Evolutionary conservation across 2,113 vertebrate species (phyloP), one percentile per base, ranked within the genome.

Genomic region (Cinclus mexicanus): DNA sequence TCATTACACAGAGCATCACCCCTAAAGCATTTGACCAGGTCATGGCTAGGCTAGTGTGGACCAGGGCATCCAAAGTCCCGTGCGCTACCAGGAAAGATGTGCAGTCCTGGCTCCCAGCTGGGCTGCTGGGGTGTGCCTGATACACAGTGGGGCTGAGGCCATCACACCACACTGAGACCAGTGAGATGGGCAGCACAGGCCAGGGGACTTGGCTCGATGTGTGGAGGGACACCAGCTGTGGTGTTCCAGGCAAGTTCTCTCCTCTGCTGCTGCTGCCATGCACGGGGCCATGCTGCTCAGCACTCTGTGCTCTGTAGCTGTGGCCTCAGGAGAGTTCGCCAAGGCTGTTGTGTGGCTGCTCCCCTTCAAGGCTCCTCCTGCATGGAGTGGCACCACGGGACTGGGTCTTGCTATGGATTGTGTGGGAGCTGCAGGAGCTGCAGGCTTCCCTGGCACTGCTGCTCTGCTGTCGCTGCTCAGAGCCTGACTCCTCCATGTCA

Each of bases 361-460:
- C 11, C 11, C 14, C 20, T 31, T 18, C 49, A 60, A 59, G 26
- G 47, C 35, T 88, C 44, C 49, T 86, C 9, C 57, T 52, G 41
- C n/a, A 55, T 15, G 14, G 33, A 17, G 33, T 20, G 42, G 44
- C 9, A 11, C 14, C 61, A 24, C 13, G 14, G 26, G 8, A 5
- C 12, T 1, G 2, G 11, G 6, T 7, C 39, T 68, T 1, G 0
- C 65, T 0, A 0, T 29, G 50, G 50, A 24, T 11, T 60, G 50
- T 1, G 2, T 35, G 68, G 61, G 53, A 46, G 35, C 25, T 35
- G 77, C 50, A 59, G 84, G 52, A 75, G 11, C 82, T 90, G 69
- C 81, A 71, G 42, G 17, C 9, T 82, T 44, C 65, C 28, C 46
- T 33, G 64, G 3, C 21, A 1, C 47, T 14, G 65, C 39, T 9